Conservation (phyloP, 2,113 vertebrate species). For the Stictonetta naevosa region DNA sequence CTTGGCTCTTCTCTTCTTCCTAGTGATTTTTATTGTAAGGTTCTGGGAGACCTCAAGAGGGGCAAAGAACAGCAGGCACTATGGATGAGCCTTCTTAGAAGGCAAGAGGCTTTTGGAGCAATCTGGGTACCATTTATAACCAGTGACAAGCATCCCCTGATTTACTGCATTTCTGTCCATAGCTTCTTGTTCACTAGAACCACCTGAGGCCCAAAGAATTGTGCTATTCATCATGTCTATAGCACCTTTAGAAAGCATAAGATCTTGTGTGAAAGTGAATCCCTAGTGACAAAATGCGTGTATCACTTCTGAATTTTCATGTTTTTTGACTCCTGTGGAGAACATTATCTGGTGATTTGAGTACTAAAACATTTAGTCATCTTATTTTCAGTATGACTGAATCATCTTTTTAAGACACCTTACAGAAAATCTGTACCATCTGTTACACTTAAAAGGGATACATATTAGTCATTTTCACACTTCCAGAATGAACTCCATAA, state of each 20-base stretch:
- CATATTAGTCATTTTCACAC: slow-evolving; percentile 9
- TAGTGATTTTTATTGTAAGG: neutral
- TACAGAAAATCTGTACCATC: slow-evolving; percentile 26
- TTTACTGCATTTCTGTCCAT: rapidly evolving
- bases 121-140: neutral
- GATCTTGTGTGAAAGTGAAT: neutral
- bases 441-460: neutral
- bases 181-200: neutral
- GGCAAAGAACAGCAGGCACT: rapidly evolving
- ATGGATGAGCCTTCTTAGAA: neutral
- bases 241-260: neutral
- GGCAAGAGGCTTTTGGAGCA: neutral
- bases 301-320: neutral
- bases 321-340: neutral
- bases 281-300: neutral
- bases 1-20: neutral
- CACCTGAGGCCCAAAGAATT: neutral
- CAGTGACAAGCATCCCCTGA: neutral
- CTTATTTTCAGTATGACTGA: neutral
- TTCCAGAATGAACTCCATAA: neutral
- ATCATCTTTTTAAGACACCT: slow-evolving; percentile 3
- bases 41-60: neutral
- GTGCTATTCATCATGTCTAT: neutral
- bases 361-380: neutral
- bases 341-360: neutral